A percentile compares a stretch with the other conserved stretches of the same genome.
Conservation (phyloP, 2,113 vertebrate genomes). For the Xiphophorus maculatus region DNA sequence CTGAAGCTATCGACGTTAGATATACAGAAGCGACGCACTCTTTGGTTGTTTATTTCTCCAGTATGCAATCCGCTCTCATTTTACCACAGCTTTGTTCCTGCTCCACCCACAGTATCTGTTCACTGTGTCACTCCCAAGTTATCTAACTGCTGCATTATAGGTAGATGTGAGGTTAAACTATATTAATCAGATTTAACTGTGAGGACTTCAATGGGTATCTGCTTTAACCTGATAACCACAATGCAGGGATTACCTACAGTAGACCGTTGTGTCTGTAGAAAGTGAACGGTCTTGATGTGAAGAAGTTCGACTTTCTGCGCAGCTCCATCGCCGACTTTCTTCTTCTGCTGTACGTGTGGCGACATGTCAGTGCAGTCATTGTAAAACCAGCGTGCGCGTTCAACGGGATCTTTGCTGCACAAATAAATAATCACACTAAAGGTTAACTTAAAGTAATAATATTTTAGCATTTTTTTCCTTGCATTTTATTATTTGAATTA, state of each 20-base stretch:
- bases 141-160: constrained; percentile 18
- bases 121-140: constrained; percentile 22
- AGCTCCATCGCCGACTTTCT: constrained; percentile 15
- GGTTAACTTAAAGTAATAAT: no score
- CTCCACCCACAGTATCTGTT: constrained; percentile 17
- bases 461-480: not conserved
- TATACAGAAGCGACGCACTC: constrained; percentile 10
- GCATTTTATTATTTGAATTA: not conserved
- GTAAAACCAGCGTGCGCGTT: constrained; percentile 13
- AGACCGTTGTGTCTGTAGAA: constrained; percentile 9
- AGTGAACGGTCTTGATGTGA: constrained; percentile 16
- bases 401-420: constrained; percentile 45
- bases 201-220: constrained; percentile 1
- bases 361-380: constrained; percentile 7
- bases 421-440: not conserved
- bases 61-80: constrained; percentile 27
- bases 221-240: constrained; percentile 8
- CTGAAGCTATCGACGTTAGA: constrained; percentile 12
- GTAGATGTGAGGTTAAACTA: constrained; percentile 30
- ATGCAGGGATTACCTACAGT: not conserved
- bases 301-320: constrained; percentile 13
- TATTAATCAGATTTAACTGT: constrained; percentile 6
- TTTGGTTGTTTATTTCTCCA: constrained; percentile 13
- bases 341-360: constrained; percentile 5
- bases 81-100: constrained; percentile 40